A percentile compares a stretch with the other conserved stretches of the same genome.
phyloP scores from a whole-genome alignment of 2,888 invertebrate species.

The Dynastes grantii region DNA sequence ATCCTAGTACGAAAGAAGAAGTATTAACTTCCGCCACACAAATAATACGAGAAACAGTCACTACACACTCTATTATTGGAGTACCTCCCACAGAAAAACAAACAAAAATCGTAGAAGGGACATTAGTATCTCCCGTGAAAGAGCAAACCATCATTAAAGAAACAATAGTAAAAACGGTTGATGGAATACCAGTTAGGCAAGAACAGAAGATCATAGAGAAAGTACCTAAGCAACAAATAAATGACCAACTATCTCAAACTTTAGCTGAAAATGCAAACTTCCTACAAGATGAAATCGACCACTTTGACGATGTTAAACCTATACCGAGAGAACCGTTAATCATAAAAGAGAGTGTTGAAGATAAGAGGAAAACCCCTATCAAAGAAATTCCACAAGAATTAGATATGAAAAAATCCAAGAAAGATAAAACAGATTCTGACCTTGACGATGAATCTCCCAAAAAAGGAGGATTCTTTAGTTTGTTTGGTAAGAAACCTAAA shows the following conservation, averaged over 20 bases:
- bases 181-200: conserved; percentile 25
- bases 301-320: conserved; percentile 55
- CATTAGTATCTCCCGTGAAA: background rate
- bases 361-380: conserved; percentile 23
- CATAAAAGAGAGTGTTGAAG: conserved; percentile 45
- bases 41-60: conserved; percentile 31
- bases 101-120: background rate
- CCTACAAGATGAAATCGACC: conserved; percentile 55
- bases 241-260: background rate
- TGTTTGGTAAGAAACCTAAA: conserved; percentile 56
- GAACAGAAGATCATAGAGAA: conserved; percentile 8
- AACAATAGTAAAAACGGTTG: conserved; percentile 33
- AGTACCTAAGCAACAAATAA: conserved; percentile 11
- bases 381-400: conserved; percentile 2
- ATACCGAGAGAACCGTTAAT: conserved; percentile 40
- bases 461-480: conserved; percentile 58
- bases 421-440: conserved; percentile 56
- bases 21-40: conserved; percentile 27
- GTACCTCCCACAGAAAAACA: conserved; percentile 12
- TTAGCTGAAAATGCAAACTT: conserved; percentile 48
- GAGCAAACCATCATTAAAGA: conserved; percentile 30
- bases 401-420: conserved; percentile 44
- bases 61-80: conserved; percentile 10
- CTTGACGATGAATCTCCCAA: conserved; percentile 57
- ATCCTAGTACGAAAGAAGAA: conserved; percentile 32